Conservation (phyloP, 2,888 invertebrate species). For the Cataglyphis livida region DNA sequence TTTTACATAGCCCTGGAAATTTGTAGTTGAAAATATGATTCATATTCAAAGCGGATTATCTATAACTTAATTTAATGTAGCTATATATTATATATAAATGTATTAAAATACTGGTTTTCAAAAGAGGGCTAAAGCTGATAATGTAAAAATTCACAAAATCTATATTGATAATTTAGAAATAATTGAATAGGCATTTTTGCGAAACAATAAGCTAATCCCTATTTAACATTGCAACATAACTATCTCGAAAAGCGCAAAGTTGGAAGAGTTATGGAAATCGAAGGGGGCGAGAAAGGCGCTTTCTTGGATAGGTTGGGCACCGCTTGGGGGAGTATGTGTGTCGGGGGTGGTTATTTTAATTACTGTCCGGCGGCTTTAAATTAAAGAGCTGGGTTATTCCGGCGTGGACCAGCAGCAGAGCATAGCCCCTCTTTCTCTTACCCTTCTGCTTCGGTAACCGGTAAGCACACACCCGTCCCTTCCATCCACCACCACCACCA, state of each 20-base stretch:
- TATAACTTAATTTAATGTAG: neutral
- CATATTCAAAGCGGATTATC: neutral
- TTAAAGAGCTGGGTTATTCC: conserved; percentile 85
- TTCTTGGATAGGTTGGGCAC: conserved; percentile 79
- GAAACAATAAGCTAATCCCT: neutral
- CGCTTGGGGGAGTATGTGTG: conserved; percentile 81
- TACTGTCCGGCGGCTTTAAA: conserved; percentile 85
- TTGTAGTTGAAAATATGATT: neutral
- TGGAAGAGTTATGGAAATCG: neutral
- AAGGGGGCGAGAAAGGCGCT: conserved; percentile 34
- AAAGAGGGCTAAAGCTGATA: neutral
- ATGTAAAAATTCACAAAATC: neutral
- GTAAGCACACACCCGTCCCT: conserved; percentile 74
- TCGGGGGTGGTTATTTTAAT: conserved; percentile 85
- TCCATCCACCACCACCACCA: conserved; percentile 21
- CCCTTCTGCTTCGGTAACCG: conserved; percentile 77
- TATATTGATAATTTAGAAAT: neutral
- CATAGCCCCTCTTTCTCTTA: conserved; percentile 74
- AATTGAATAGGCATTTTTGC: neutral
- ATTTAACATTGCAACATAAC: conserved; percentile 7
- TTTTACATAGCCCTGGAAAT: neutral
- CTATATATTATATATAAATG: neutral
- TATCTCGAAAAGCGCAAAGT: neutral
- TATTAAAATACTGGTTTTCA: neutral
- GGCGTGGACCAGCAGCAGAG: conserved; percentile 72